Conservation (phyloP, 2,888 invertebrate genomes). For the Mylabris sibirica region DNA sequence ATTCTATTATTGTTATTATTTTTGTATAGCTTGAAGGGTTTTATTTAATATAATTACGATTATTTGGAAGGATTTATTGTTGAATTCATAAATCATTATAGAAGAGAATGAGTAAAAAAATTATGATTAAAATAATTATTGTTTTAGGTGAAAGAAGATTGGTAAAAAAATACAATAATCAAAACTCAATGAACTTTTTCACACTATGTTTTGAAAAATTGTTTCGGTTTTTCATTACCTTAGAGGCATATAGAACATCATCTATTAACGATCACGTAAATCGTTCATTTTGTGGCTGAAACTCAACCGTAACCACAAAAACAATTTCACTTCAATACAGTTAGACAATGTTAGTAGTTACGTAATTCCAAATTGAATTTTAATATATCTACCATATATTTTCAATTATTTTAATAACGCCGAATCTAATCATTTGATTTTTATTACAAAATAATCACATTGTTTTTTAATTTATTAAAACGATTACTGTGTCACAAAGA, state of each 20-base stretch:
- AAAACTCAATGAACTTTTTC: not conserved
- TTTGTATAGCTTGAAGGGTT: not conserved
- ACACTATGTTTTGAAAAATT: conserved; percentile 2
- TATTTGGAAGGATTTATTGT: not conserved
- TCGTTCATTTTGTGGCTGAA: conserved; percentile 32
- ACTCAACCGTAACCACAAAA: conserved; percentile 23
- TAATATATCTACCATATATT: not conserved
- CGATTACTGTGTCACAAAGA: too few relatives aligned
- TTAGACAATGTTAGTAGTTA: not conserved
- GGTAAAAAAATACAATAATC: not conserved
- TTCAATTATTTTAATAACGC: not conserved
- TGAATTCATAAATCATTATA: not conserved
- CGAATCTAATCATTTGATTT: not conserved
- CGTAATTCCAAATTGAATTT: not conserved
- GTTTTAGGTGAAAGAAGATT: not conserved
- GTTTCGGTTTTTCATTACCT: not conserved
- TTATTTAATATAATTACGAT: not conserved
- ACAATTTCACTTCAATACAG: conserved; percentile 7
- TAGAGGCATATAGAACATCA: not conserved
- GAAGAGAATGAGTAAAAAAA: not conserved
- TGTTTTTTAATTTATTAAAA: too few relatives aligned
- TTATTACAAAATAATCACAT: not conserved
- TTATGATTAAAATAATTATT: not conserved
- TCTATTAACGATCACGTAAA: conserved; percentile 28
- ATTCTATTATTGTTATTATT: not conserved